Evolutionary conservation across 2,113 vertebrate species (phyloP).

Genomic region (Pan troglodytes): NHGRI_mPanTro3-v2.1_pri NC_072407.2:53515501-53516000

Average conservation of each 20-base stretch:
- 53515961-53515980: not conserved
- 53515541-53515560: not conserved
- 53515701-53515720: not conserved
- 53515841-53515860: too few relatives aligned
- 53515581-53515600: not conserved
- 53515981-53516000: not conserved
- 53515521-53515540: not conserved
- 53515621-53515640: not conserved
- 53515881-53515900: too few relatives aligned
- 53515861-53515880: too few relatives aligned
- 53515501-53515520: not conserved
- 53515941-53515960: not conserved
- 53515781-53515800: not conserved
- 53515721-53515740: not conserved
- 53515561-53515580: not conserved
- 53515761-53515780: not conserved
- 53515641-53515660: not conserved
- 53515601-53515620: not conserved
- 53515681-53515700: not conserved
- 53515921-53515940: not conserved
- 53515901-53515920: not conserved
- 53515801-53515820: not conserved
- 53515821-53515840: not conserved
- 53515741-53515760: not conserved
- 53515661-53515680: accelerated